Percentiles rank a stretch among this genome's conserved stretches.
Conservation (phyloP, 2,797 vertebrate genomes). For the Sphenopsis melanotis region DNA sequence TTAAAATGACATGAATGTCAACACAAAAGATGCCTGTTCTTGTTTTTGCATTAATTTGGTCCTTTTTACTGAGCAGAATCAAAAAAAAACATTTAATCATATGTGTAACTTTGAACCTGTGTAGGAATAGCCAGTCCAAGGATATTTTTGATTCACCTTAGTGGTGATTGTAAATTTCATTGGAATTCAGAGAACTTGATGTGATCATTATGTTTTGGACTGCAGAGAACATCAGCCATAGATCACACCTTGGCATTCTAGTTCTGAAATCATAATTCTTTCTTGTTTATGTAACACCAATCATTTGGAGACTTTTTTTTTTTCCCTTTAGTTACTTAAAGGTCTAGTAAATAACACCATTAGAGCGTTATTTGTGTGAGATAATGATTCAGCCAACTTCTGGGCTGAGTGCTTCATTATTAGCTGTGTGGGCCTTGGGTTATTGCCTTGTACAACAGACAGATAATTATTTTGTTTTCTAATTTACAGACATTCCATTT, state of each 20-base stretch:
- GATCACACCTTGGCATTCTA: not conserved
- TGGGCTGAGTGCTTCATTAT: not conserved
- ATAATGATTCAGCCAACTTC: not conserved
- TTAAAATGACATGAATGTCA: not conserved
- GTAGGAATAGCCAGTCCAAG: not conserved
- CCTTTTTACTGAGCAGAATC: not conserved
- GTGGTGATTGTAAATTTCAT: not conserved
- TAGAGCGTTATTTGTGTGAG: not conserved
- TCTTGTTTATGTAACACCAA: not conserved
- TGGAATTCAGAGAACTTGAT: not conserved
- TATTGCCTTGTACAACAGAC: not conserved
- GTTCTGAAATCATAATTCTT: not conserved
- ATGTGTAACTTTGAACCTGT: not conserved
- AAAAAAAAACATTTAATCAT: not conserved
- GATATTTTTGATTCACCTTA: not conserved
- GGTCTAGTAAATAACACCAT: not conserved
- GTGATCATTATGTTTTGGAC: not conserved
- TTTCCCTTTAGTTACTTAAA: not conserved
- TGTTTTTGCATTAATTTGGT: not conserved
- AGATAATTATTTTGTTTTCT: slow-evolving; percentile 10
- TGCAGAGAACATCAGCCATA: not conserved
- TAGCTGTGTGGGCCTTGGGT: not conserved
- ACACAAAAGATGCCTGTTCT: not conserved
- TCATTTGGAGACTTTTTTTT: not conserved
- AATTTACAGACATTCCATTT: not conserved